Evolutionary conservation across 2,888 invertebrate genomes (phyloP).

Genomic region (Zaprionus obscuricornis): DNA sequence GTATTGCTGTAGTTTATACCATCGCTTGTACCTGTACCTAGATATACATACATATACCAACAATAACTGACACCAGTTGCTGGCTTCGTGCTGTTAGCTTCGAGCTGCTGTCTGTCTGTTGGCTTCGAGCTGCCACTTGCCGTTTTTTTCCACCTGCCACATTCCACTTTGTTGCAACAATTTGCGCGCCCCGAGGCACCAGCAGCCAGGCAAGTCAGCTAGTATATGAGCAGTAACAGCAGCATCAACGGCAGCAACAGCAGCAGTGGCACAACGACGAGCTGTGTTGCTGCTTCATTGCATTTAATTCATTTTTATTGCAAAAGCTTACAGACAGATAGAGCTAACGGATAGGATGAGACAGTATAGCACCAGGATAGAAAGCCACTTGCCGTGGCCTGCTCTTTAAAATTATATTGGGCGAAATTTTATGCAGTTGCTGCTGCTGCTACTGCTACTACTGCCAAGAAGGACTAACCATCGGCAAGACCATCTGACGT

Average conservation of each 20-base stretch:
- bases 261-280: slow-evolving; percentile 24
- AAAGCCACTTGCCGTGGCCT: slow-evolving; percentile 66
- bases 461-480: slow-evolving; percentile 22
- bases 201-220: slow-evolving; percentile 6
- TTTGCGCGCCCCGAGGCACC: slow-evolving; percentile 64
- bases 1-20: slow-evolving; percentile 46
- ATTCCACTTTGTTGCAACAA: slow-evolving; percentile 74
- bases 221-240: slow-evolving; percentile 36
- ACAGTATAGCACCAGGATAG: slow-evolving; percentile 16
- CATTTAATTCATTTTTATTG: slow-evolving; percentile 79
- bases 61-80: slow-evolving; percentile 77
- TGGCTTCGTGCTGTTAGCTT: slow-evolving; percentile 26
- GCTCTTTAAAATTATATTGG: slow-evolving; percentile 78
- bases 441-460: slow-evolving; percentile 29
- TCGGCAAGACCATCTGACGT: slow-evolving; percentile 22
- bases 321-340: slow-evolving; percentile 74
- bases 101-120: neutral
- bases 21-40: slow-evolving; percentile 57
- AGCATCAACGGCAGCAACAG: neutral
- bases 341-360: slow-evolving; percentile 38
- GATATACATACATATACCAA: no score
- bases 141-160: slow-evolving; percentile 2
- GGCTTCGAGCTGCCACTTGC: slow-evolving; percentile 30
- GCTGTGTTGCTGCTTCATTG: slow-evolving; percentile 68
- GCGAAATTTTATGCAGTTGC: slow-evolving; percentile 74